Percentiles rank a stretch among this genome's conserved stretches.
phyloP scores from a whole-genome alignment of 2,113 vertebrate genomes.

The Brachypteracias leptosomus region DNA sequence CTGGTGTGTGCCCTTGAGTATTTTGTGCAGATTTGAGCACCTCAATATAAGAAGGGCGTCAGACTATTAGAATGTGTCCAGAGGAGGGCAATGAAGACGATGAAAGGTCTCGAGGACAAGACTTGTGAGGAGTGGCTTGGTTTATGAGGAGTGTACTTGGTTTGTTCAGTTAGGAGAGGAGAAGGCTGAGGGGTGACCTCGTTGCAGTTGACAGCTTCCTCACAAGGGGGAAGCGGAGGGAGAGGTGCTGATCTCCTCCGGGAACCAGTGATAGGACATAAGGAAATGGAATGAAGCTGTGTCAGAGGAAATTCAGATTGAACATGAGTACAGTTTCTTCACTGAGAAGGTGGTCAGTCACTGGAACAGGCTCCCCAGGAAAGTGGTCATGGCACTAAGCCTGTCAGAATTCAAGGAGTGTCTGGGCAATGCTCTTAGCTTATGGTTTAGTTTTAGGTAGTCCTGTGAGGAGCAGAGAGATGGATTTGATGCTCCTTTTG shows the following conservation, averaged over 20 bases:
- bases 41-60: too few species aligned
- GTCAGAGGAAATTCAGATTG: too few species aligned
- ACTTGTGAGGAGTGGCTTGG: fast-evolving
- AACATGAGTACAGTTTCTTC: too few species aligned
- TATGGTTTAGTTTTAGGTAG: background rate
- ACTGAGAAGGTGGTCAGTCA: too few species aligned
- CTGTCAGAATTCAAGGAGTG: background rate
- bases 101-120: background rate
- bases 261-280: too few species aligned
- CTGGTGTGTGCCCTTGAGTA: background rate
- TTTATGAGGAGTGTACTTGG: too few species aligned
- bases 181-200: background rate
- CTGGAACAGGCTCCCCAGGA: background rate
- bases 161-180: background rate
- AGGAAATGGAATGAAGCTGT: too few species aligned
- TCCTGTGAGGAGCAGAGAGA: background rate
- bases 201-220: too few species aligned
- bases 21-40: too few species aligned
- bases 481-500: background rate
- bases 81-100: background rate
- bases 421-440: background rate
- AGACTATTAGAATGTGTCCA: background rate
- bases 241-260: too few species aligned
- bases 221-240: too few species aligned
- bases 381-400: background rate